Evolutionary conservation across 2,113 vertebrate genomes (phyloP), one percentile per base, ranked within the genome.

Genomic region (Sterna hirundo): DNA sequence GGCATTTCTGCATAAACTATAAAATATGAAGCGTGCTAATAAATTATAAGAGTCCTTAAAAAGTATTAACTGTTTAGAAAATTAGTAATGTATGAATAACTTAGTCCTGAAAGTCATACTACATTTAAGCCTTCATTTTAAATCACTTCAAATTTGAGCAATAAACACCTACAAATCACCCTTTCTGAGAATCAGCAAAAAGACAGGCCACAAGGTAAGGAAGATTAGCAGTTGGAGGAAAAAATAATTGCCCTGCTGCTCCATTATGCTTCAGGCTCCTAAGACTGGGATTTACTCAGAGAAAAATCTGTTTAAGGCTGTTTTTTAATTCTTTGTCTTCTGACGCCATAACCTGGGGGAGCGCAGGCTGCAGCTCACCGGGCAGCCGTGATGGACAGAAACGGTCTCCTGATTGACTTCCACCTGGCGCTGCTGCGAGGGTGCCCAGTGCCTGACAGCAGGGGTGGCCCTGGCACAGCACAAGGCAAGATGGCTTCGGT

Each of bases 51-150:
- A 64, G 38, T 64, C 66, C 36, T 83, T 87, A 54, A 42, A 86
- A 89, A 85, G 57, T 76, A 72, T 74, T 90, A 82, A 89, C n/a
- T 81, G 42, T 83, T 90, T 78, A 89, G n/a, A 94, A 93, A 88
- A 89, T 40, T 29, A 65, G 21, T 76, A 79, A 52, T 49, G 44
- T 78, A 60, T 84, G 19, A 71, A 72, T 68, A 89, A 71, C 27
- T 88, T 86, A 36, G 38, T 85, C 91, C 61, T 83, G 57, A 61
- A 91, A 94, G 34, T 40, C 58, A 44, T 49, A 36, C 26, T 55
- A 40, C 15, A 14, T 94, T 81, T 91, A 69, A 91, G 38, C 23
- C 49, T 91, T 79, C 9, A 36, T 89, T 91, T 93, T 25, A 89
- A 88, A 78, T 78, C 27, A 61, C 32, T 79, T 81, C 15, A 83